phyloP scores from a whole-genome alignment of 2,113 vertebrate genomes.

The Lethenteron camtschaticum region DNA sequence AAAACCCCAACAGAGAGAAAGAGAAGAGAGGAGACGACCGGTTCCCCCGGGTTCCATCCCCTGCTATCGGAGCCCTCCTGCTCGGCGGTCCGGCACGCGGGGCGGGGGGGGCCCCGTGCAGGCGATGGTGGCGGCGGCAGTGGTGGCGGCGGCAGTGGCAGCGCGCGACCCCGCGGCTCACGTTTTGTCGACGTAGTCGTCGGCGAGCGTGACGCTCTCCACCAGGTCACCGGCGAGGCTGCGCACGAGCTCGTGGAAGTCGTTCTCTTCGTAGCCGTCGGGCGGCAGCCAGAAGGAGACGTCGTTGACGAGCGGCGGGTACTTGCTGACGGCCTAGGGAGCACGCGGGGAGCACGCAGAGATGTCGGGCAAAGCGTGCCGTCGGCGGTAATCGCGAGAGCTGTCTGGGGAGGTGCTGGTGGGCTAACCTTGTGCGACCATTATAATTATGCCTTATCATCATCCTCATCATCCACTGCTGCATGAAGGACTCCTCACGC shows the following conservation, averaged over 20 bases:
- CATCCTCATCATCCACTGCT: not conserved
- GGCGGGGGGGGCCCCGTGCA: not conserved
- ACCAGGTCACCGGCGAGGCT: constrained; percentile 61
- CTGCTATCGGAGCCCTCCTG: too few species aligned
- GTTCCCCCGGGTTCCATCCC: too few species aligned
- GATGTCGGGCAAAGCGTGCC: not conserved
- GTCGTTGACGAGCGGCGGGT: constrained; percentile 57
- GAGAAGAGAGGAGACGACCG: too few species aligned
- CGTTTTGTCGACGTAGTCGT: constrained; percentile 22
- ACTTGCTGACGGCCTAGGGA: constrained; percentile 56
- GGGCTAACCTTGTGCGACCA: not conserved
- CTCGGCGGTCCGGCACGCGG: not conserved
- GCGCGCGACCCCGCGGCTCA: too few species aligned
- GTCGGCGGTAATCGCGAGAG: not conserved
- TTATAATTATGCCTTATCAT: not conserved
- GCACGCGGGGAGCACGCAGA: not conserved
- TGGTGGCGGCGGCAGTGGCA: too few species aligned
- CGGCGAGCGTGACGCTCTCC: constrained; percentile 55
- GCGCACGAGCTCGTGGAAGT: constrained; percentile 81
- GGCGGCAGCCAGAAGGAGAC: constrained; percentile 84
- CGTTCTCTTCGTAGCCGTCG: constrained; percentile 38
- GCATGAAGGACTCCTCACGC: not conserved
- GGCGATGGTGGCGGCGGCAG: not conserved
- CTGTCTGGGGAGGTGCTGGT: not conserved
- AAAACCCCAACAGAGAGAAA: too few species aligned